Conservation (phyloP, 92 coral and sea anemone species). For the Plumapathes pennacea region DNA sequence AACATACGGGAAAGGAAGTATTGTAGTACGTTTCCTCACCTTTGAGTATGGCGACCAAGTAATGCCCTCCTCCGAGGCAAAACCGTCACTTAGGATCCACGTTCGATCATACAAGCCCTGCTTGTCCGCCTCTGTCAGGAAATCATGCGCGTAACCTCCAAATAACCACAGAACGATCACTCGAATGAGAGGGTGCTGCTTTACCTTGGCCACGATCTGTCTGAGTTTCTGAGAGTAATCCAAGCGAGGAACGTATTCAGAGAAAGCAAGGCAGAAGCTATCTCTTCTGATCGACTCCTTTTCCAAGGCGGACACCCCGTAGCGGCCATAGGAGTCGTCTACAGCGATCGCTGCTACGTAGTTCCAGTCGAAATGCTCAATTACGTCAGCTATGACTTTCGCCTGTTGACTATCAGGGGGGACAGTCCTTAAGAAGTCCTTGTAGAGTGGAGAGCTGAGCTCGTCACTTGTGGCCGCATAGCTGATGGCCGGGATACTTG, state of each 20-base stretch:
- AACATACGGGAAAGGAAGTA: no score
- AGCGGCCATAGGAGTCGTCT: slow-evolving; percentile 74
- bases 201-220: slow-evolving; percentile 49
- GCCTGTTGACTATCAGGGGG: slow-evolving; percentile 73
- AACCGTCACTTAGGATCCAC: slow-evolving; percentile 67
- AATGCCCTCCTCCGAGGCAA: slow-evolving; percentile 37
- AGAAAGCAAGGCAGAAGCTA: slow-evolving; percentile 55
- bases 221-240: slow-evolving; percentile 32
- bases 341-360: slow-evolving; percentile 76
- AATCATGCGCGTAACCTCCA: slow-evolving; percentile 43
- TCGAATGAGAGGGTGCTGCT: slow-evolving; percentile 23
- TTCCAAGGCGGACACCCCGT: slow-evolving; percentile 57
- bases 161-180: slow-evolving; percentile 62
- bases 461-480: slow-evolving; percentile 68
- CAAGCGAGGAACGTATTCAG: slow-evolving; percentile 55
- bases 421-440: slow-evolving; percentile 62
- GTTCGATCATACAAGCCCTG: slow-evolving; percentile 48
- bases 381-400: slow-evolving; percentile 72
- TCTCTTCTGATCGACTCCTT: slow-evolving; percentile 46
- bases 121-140: slow-evolving; percentile 30
- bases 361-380: slow-evolving; percentile 65
- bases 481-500: slow-evolving; percentile 62
- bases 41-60: no score
- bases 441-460: slow-evolving; percentile 53
- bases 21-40: no score